phyloP scores from a whole-genome alignment of 2,888 invertebrate genomes.

The Drosophila stalkeri region DNA sequence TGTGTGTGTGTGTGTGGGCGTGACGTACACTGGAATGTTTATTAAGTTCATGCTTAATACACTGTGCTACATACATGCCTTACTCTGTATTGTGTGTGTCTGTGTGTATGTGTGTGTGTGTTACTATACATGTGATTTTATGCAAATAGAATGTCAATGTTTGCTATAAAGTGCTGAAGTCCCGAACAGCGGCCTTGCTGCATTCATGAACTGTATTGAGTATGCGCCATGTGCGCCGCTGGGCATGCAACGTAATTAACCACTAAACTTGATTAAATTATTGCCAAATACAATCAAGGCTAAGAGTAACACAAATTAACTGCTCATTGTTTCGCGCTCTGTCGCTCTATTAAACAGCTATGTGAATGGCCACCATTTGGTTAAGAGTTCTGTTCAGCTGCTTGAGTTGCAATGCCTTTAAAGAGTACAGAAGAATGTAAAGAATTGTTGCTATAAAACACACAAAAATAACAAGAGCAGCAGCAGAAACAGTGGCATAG shows the following conservation, averaged over 20 bases:
- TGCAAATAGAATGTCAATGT: constrained; percentile 70
- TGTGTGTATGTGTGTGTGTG: background rate
- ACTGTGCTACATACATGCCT: constrained; percentile 17
- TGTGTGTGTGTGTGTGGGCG: constrained; percentile 31
- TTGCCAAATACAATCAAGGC: constrained; percentile 19
- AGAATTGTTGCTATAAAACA: constrained; percentile 27
- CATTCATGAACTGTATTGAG: constrained; percentile 42
- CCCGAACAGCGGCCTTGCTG: constrained; percentile 41
- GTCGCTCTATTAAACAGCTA: constrained; percentile 36
- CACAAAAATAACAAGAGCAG: constrained; percentile 34
- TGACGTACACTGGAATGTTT: constrained; percentile 59
- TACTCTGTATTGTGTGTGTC: background rate
- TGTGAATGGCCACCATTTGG: constrained; percentile 33
- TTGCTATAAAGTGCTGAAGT: constrained; percentile 17
- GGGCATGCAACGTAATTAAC: constrained; percentile 63
- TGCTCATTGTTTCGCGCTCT: constrained; percentile 14
- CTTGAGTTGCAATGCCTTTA: constrained; percentile 51
- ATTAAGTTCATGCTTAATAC: constrained; percentile 71
- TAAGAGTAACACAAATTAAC: constrained; percentile 1
- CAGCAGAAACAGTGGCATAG: constrained; percentile 51
- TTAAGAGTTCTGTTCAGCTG: constrained; percentile 19
- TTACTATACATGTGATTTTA: constrained; percentile 30
- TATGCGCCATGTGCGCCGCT: constrained; percentile 44
- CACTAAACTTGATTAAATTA: constrained; percentile 64
- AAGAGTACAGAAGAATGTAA: constrained; percentile 49